A percentile compares a stretch with the other conserved stretches of the same genome.
These are phyloP conservation scores for Idaea straminata DNA, from an alignment of 2,888 invertebrate species.

Conservation along the genomic window DNA sequence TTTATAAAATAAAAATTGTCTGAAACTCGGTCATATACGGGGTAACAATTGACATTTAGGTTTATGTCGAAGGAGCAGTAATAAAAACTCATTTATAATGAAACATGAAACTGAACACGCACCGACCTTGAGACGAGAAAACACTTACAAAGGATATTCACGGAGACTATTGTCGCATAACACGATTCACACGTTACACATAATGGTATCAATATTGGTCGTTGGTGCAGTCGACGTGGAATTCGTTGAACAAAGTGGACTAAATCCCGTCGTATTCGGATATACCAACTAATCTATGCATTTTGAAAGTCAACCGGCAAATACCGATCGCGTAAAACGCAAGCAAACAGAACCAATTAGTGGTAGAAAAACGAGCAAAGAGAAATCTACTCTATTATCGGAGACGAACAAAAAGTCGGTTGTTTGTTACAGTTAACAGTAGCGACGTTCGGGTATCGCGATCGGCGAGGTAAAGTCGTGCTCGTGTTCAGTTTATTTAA, in stretches of 20 bases:
- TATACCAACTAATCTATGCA: slow-evolving; percentile 30
- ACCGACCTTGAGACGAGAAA: slow-evolving; percentile 60
- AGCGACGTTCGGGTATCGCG: slow-evolving; percentile 17
- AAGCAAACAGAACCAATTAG: slow-evolving; percentile 50
- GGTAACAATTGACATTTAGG: slow-evolving; percentile 23
- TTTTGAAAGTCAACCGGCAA: slow-evolving; percentile 41
- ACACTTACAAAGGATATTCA: slow-evolving; percentile 57
- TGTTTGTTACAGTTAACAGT: slow-evolving; percentile 55
- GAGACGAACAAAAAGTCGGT: slow-evolving; percentile 49
- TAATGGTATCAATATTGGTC: no score
- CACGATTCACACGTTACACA: neutral
- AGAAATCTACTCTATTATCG: slow-evolving; percentile 65
- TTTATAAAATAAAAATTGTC: neutral
- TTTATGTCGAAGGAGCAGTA: slow-evolving; percentile 21
- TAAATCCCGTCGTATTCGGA: slow-evolving; percentile 28
- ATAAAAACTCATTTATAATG: slow-evolving; percentile 35
- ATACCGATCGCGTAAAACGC: slow-evolving; percentile 39
- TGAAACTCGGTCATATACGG: slow-evolving; percentile 28
- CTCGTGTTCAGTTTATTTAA: slow-evolving; percentile 50
- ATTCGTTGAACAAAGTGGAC: neutral
- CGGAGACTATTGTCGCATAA: slow-evolving; percentile 41
- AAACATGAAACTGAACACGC: slow-evolving; percentile 33
- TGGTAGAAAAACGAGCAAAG: slow-evolving; percentile 53
- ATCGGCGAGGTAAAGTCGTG: slow-evolving; percentile 33
- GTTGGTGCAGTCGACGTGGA: no score